phyloP scores from a whole-genome alignment of 2,888 invertebrate genomes.

The Drosophila pegasa region DNA sequence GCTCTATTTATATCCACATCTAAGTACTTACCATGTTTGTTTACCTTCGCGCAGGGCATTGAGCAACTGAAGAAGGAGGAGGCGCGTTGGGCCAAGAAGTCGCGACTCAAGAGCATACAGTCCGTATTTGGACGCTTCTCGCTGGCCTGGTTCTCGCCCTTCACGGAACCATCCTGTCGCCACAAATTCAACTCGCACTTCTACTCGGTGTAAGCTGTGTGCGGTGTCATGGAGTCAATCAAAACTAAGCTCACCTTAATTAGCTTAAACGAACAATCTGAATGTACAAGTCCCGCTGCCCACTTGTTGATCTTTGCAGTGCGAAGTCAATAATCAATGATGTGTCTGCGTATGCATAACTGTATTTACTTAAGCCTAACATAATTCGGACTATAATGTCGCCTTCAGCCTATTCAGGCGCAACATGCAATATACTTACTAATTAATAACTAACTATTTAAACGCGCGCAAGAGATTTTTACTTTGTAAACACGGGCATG shows the following conservation, averaged over 20 bases:
- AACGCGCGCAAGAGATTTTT: slow-evolving; percentile 36
- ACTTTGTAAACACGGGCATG: slow-evolving; percentile 21
- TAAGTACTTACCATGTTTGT: slow-evolving; percentile 2
- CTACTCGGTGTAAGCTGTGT: slow-evolving; percentile 90
- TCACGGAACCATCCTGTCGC: slow-evolving; percentile 90
- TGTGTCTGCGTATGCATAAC: slow-evolving; percentile 30
- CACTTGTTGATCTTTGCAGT: slow-evolving; percentile 60
- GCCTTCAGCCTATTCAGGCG: slow-evolving; percentile 22
- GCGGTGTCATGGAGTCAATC: background rate
- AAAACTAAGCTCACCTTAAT: slow-evolving; percentile 14
- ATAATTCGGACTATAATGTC: slow-evolving; percentile 22
- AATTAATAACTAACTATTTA: slow-evolving; percentile 33
- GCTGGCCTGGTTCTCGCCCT: slow-evolving; percentile 94
- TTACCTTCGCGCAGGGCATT: slow-evolving; percentile 91
- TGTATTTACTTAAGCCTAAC: slow-evolving; percentile 47
- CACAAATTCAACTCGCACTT: slow-evolving; percentile 92
- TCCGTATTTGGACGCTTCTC: slow-evolving; percentile 98
- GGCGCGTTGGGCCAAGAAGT: slow-evolving; percentile 95
- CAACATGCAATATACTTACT: slow-evolving; percentile 48
- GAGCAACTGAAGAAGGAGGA: slow-evolving; percentile 98
- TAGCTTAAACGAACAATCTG: slow-evolving; percentile 61
- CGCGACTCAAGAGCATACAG: slow-evolving; percentile 97
- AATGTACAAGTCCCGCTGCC: slow-evolving; percentile 46
- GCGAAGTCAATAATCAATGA: slow-evolving; percentile 43
- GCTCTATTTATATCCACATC: background rate